These are phyloP conservation scores for Parazoanthus swiftii DNA, from an alignment of 92 coral and sea anemone genomes.

Conservation along the genomic window DNA sequence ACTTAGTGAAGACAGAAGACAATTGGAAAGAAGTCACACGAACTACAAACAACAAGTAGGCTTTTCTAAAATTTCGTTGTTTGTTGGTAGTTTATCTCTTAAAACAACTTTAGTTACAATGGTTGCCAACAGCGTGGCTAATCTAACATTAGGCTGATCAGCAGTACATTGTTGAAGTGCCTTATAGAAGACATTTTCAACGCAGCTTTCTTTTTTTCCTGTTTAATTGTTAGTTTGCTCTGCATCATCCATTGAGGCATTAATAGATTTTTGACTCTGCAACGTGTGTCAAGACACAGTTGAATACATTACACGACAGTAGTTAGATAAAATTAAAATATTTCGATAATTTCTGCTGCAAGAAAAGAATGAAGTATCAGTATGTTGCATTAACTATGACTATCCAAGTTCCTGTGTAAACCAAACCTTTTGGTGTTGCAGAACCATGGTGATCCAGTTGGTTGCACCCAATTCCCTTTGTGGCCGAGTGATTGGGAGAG, in stretches of 20 bases:
- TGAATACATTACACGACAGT: neutral
- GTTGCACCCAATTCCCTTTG: slow-evolving; percentile 97
- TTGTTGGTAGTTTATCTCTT: too few relatives aligned
- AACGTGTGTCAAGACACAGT: too few relatives aligned
- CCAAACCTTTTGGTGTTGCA: slow-evolving; percentile 26
- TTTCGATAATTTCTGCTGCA: neutral
- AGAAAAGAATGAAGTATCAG: neutral
- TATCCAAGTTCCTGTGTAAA: neutral
- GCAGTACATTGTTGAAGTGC: too few relatives aligned
- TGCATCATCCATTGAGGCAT: too few relatives aligned
- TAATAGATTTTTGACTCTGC: too few relatives aligned
- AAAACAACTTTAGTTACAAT: too few relatives aligned
- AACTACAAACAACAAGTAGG: slow-evolving; percentile 91
- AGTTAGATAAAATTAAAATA: neutral
- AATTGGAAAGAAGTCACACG: slow-evolving; percentile 98
- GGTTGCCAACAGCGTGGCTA: too few relatives aligned
- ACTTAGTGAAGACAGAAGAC: slow-evolving; percentile 61
- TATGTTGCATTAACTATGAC: neutral
- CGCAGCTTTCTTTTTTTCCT: too few relatives aligned
- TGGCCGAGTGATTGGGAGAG: slow-evolving; percentile 98
- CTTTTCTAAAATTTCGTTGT: neutral
- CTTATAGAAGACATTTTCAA: too few relatives aligned
- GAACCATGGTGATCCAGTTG: slow-evolving; percentile 89
- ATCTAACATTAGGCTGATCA: too few relatives aligned
- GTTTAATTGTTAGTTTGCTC: too few relatives aligned